Evolutionary conservation across 2,888 invertebrate species (phyloP).

Genomic region (Dasypolia templi): DNA sequence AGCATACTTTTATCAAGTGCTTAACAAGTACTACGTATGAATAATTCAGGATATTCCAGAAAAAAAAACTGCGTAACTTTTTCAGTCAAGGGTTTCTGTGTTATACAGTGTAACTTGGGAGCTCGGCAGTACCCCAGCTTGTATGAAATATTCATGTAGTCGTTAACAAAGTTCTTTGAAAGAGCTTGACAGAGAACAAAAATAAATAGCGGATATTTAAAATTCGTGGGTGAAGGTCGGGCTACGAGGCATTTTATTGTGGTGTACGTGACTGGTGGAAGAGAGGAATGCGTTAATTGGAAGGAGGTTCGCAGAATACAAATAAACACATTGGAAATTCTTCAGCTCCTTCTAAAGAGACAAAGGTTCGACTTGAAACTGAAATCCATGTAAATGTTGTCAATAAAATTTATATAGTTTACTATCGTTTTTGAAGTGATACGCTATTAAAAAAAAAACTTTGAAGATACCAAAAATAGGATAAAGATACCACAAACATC

Average conservation of each 20-base stretch:
- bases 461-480: no score
- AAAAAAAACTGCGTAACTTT: slow-evolving; percentile 71
- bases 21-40: slow-evolving; percentile 67
- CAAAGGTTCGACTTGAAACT: background rate
- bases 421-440: background rate
- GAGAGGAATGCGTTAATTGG: slow-evolving; percentile 37
- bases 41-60: slow-evolving; percentile 71
- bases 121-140: slow-evolving; percentile 59
- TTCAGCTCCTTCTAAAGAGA: background rate
- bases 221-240: slow-evolving; percentile 52
- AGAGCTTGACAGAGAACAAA: slow-evolving; percentile 65
- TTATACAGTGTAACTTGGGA: slow-evolving; percentile 68
- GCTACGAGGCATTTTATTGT: slow-evolving; percentile 27
- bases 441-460: background rate
- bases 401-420: no score
- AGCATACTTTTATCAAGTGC: slow-evolving; percentile 66
- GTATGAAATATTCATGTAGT: slow-evolving; percentile 74
- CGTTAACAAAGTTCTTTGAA: slow-evolving; percentile 70
- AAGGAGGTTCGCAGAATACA: background rate
- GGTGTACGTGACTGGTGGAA: background rate
- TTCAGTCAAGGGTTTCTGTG: slow-evolving; percentile 72
- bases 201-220: slow-evolving; percentile 67
- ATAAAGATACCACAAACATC: no score
- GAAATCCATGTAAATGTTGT: background rate
- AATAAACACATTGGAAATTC: background rate